A percentile compares a stretch with the other conserved stretches of the same genome.
These are phyloP conservation scores for Mohoua ochrocephala DNA, from an alignment of 2,113 vertebrate species.

Conservation along the genomic window DNA sequence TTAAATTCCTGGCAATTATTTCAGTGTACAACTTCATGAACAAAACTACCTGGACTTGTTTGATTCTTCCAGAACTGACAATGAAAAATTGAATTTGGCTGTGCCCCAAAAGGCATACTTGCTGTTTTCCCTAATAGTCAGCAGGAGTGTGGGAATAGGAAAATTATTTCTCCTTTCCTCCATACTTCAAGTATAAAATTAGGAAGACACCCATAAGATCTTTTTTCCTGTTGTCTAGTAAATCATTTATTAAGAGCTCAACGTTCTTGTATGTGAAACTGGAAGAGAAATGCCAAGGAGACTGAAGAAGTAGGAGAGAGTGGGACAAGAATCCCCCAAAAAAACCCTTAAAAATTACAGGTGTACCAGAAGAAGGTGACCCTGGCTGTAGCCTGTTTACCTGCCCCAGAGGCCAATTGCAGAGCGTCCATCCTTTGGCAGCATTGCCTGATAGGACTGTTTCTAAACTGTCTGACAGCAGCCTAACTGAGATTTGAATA, in stretches of 20 bases:
- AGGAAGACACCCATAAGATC: accelerated
- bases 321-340: not conserved
- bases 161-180: not conserved
- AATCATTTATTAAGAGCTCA: not conserved
- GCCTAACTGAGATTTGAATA: not conserved
- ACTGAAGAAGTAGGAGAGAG: not conserved
- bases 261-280: not conserved
- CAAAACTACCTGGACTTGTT: not conserved
- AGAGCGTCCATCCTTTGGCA: not conserved
- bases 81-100: not conserved
- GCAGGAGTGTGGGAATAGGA: not conserved
- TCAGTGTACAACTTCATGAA: not conserved
- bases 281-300: not conserved
- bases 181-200: not conserved
- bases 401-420: not conserved
- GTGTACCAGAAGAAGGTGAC: not conserved
- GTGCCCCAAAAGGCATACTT: not conserved
- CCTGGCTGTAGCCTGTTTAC: not conserved
- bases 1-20: not conserved
- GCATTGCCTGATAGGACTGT: not conserved
- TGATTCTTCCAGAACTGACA: not conserved
- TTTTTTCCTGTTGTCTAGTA: not conserved
- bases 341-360: not conserved
- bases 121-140: not conserved
- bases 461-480: not conserved